A percentile compares a stretch with the other conserved stretches of the same genome.
Conservation (phyloP, 2,113 vertebrate genomes). For the Ceratotherium simum region DNA sequence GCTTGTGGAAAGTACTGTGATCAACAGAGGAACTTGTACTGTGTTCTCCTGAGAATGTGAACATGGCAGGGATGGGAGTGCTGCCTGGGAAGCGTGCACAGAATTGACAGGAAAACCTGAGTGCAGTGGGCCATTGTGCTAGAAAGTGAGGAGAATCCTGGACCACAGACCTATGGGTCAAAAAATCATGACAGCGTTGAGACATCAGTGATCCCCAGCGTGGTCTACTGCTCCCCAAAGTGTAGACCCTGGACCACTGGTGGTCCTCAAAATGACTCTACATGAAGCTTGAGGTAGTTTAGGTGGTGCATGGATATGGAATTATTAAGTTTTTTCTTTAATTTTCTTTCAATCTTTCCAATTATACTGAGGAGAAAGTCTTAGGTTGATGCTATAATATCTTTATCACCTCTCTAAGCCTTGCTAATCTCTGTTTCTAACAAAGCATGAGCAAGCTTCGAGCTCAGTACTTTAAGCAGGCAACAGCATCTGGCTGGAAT, state of each 20-base stretch:
- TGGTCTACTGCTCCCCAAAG: background rate
- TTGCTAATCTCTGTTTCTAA: background rate
- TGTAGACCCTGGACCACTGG: background rate
- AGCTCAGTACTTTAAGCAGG: background rate
- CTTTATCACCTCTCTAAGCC: background rate
- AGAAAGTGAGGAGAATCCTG: background rate
- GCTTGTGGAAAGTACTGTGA: background rate
- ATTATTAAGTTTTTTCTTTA: background rate
- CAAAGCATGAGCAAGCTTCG: background rate
- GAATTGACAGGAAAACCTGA: background rate
- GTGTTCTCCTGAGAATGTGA: background rate
- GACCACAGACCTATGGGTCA: background rate
- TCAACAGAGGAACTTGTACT: background rate
- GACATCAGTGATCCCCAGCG: background rate
- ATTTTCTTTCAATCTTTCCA: background rate
- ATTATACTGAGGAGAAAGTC: background rate
- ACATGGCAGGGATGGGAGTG: too few relatives aligned
- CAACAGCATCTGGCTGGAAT: background rate
- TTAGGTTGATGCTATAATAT: background rate
- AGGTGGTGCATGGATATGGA: background rate
- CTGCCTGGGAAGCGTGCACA: background rate
- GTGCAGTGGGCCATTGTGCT: too few relatives aligned
- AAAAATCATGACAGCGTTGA: background rate
- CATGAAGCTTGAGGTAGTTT: background rate
- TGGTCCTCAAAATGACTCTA: background rate